Base-by-base conservation (phyloP, 2,888 invertebrate species). In the Cryptocephalus primarius region DNA sequence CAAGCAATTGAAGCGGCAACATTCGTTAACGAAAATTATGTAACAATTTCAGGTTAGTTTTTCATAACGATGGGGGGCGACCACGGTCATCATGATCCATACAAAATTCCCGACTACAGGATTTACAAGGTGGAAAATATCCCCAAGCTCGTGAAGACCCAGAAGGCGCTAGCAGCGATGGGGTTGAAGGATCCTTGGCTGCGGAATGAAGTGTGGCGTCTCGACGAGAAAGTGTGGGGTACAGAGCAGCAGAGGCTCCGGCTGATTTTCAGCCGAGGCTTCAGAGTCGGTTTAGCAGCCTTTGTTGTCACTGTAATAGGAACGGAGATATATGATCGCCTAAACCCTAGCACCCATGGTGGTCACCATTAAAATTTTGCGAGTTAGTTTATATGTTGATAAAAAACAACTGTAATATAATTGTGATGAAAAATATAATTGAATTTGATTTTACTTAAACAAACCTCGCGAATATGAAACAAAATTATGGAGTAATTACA, bases 161-260 rank as follows among this genome's bases (percentile, higher is more conserved):
- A 84, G 65, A 71, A 75, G 50, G 78, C 78, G 1, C 73, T 92
- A 11, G 82, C 79, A 0, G 70, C 77, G 36, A 77, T 80, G 60
- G 90, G 90, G 4, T 69, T 92, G 1, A 79, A 77, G 50, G 90
- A 92, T 69, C 92, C 92, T 0, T 92, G 92, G 92, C 72, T 89
- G 43, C 82, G 91, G 62, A 92, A 91, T 67, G 85, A 90, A 70
- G 87, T 84, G 0, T 91, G 91, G 91, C 75, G 86, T 31, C 89
- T 78, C 62, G 70, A 84, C 58, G 71, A 71, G 2, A 79, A 78
- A 42, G 60, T 67, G 11, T 82, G 77, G 55, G 80, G 81, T 11
- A 80, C 78, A 0, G 69, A 68, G 13, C 74, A 80, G 8, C 58
- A 74, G 0, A 60, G 64, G 11, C 60, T 59, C 1, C 60, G 64